Percentiles rank a stretch among this genome's conserved stretches.
phyloP scores from a whole-genome alignment of 2,113 vertebrate genomes.

The Alligator mississippiensis region DNA sequence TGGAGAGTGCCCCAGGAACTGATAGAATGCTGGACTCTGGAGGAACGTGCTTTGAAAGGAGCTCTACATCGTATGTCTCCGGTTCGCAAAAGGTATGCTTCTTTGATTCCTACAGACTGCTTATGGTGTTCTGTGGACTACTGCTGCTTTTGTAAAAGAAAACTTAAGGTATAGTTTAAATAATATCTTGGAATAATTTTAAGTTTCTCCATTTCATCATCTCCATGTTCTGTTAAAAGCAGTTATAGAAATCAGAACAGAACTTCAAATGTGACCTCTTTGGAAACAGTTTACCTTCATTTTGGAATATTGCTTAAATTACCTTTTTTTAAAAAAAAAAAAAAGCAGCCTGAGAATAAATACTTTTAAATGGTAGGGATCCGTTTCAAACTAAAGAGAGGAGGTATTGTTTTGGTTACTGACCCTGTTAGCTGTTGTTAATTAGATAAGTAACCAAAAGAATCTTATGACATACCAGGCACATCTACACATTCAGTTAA shows the following conservation, averaged over 20 bases:
- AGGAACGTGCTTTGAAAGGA: constrained; percentile 76
- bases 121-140: not conserved
- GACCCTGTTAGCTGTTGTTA: not conserved
- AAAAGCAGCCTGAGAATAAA: not conserved
- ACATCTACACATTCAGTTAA: too few relatives aligned
- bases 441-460: not conserved
- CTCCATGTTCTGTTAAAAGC: not conserved
- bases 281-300: not conserved
- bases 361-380: not conserved
- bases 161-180: not conserved
- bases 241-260: not conserved
- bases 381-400: not conserved
- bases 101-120: not conserved
- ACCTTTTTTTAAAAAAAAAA: too few relatives aligned
- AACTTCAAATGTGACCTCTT: not conserved
- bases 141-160: not conserved
- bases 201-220: not conserved
- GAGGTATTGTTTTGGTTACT: not conserved
- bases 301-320: not conserved
- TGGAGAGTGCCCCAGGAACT: constrained; percentile 80
- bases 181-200: not conserved
- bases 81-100: constrained; percentile 74
- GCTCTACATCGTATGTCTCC: constrained; percentile 70
- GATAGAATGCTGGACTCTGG: constrained; percentile 81
- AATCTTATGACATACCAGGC: not conserved